A percentile compares a stretch with the other conserved stretches of the same genome.
Evolutionary conservation across 2,888 invertebrate species (phyloP).

Genomic region (Agrochola lota): DNA sequence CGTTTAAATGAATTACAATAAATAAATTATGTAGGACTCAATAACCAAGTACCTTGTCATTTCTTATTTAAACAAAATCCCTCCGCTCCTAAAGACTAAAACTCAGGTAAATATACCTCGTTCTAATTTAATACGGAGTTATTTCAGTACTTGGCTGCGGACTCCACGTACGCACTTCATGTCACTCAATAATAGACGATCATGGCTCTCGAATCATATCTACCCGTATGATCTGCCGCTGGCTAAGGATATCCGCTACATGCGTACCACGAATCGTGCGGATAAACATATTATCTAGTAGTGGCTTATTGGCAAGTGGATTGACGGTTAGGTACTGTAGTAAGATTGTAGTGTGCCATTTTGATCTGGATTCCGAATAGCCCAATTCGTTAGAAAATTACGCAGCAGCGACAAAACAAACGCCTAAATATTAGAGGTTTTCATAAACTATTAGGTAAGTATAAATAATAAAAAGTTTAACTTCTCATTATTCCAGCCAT

Average conservation of each 20-base stretch:
- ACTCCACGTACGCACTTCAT: slow-evolving; percentile 44
- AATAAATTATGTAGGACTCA: background rate
- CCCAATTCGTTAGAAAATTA: background rate
- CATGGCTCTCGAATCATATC: slow-evolving; percentile 23
- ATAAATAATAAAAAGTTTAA: background rate
- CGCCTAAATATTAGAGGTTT: too few species aligned
- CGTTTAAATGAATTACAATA: too few species aligned
- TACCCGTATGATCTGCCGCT: slow-evolving; percentile 6
- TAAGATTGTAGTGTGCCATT: slow-evolving; percentile 1
- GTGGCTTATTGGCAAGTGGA: slow-evolving; percentile 25
- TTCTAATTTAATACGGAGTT: slow-evolving; percentile 46
- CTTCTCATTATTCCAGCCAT: slow-evolving; percentile 22
- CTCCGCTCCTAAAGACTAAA: background rate
- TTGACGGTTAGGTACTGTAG: slow-evolving; percentile 17
- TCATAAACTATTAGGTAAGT: background rate
- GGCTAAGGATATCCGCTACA: slow-evolving; percentile 44
- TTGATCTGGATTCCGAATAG: background rate
- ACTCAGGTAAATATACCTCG: slow-evolving; percentile 45
- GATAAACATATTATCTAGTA: slow-evolving; percentile 12
- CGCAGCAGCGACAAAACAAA: background rate
- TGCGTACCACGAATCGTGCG: slow-evolving; percentile 1
- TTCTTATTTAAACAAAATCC: slow-evolving; percentile 8
- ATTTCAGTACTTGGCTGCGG: slow-evolving; percentile 55
- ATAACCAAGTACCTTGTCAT: background rate
- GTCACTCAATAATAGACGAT: slow-evolving; percentile 49